phyloP scores from a whole-genome alignment of 2,888 invertebrate species.

The Incurvaria masculella region DNA sequence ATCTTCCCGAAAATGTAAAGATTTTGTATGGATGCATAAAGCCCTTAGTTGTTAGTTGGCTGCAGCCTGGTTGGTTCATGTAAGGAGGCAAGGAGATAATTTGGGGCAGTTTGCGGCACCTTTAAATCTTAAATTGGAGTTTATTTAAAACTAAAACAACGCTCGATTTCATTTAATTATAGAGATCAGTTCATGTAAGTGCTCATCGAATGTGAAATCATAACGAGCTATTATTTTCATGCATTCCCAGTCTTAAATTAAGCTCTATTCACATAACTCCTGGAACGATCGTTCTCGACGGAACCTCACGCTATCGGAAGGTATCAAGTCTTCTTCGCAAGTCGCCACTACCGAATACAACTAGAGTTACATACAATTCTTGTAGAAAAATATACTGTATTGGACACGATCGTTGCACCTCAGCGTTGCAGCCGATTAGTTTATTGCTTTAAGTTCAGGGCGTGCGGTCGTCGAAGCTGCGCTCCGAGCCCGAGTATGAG shows the following conservation, averaged over 20 bases:
- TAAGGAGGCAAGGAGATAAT: no score
- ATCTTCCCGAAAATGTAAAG: no score
- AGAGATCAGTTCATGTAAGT: no score
- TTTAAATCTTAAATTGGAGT: no score
- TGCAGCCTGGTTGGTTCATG: no score
- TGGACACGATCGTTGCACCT: background rate
- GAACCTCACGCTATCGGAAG: background rate
- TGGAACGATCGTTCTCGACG: no score
- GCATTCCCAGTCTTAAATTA: background rate
- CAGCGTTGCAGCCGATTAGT: background rate
- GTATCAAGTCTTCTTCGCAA: background rate
- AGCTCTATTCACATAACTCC: background rate
- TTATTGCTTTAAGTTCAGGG: constrained; percentile 4
- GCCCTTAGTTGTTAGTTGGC: no score
- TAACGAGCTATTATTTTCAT: background rate
- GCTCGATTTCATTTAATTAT: no score
- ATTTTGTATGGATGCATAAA: no score
- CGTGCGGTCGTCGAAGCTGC: constrained; percentile 11
- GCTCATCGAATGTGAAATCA: background rate
- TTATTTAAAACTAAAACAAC: no score
- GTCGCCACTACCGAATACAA: background rate
- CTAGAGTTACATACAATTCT: background rate
- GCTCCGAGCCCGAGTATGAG: constrained; percentile 8
- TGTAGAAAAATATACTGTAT: background rate
- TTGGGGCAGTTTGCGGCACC: no score